These are phyloP conservation scores for Labia minor DNA, from an alignment of 2,888 invertebrate genomes.

Conservation along the genomic window DNA sequence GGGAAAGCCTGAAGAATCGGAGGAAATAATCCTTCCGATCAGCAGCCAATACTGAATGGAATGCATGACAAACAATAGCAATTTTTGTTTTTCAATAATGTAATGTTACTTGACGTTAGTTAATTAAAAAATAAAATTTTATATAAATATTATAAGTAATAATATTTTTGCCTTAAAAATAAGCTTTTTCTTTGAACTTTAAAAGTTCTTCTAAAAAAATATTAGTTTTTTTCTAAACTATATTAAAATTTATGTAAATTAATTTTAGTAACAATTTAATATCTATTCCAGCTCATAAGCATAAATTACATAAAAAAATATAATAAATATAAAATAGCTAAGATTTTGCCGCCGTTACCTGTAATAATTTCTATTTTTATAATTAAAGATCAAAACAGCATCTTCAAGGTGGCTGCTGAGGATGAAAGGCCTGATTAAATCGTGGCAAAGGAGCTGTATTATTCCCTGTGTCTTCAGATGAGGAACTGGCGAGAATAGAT, in stretches of 20 bases:
- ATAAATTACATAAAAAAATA: too few species aligned
- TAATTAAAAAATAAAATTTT: neutral
- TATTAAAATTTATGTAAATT: neutral
- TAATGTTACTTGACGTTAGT: too few species aligned
- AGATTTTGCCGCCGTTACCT: slow-evolving; percentile 7
- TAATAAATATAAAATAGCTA: neutral
- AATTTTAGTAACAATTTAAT: neutral
- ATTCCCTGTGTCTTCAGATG: neutral
- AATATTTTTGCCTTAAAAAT: neutral
- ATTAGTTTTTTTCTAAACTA: neutral
- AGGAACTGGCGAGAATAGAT: neutral
- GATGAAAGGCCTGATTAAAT: slow-evolving; percentile 41
- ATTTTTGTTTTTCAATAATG: neutral
- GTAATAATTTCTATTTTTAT: neutral
- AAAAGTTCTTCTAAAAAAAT: neutral
- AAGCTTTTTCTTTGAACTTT: too few species aligned
- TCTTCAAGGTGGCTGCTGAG: neutral
- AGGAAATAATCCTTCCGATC: neutral
- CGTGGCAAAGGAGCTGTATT: slow-evolving; percentile 36
- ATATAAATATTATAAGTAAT: neutral
- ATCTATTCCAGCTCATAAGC: too few species aligned
- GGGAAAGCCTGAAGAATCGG: neutral
- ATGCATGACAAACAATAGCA: neutral
- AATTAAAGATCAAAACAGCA: neutral
- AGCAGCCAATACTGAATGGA: slow-evolving; percentile 13